These are phyloP conservation scores for Trachops cirrhosus DNA, from an alignment of 2,797 vertebrate genomes.

Conservation along the genomic window DNA sequence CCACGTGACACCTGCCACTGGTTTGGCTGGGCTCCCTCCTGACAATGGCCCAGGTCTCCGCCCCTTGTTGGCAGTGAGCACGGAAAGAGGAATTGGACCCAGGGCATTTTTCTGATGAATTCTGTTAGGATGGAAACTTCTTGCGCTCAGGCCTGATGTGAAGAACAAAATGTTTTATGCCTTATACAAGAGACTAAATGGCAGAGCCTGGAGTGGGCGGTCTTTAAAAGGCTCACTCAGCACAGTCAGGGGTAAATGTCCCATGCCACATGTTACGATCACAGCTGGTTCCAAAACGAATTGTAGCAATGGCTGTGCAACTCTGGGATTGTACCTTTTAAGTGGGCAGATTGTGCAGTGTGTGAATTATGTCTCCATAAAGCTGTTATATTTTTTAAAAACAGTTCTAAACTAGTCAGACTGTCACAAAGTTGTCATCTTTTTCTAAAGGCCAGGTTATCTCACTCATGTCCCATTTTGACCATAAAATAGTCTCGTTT, in stretches of 20 bases:
- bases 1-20: background rate
- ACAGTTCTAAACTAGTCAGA: background rate
- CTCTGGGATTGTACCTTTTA: background rate
- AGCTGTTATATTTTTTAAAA: background rate
- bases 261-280: background rate
- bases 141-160: background rate
- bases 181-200: background rate
- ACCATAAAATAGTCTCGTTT: constrained; percentile 7
- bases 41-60: background rate
- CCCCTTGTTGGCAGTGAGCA: background rate
- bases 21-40: background rate
- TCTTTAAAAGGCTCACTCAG: background rate
- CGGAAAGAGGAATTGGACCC: background rate
- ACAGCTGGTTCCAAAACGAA: background rate
- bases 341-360: background rate
- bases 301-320: background rate
- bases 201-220: background rate
- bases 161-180: background rate
- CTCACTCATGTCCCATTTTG: constrained; percentile 20
- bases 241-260: too few species aligned
- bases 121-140: background rate
- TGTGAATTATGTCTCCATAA: background rate
- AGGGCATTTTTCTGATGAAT: background rate
- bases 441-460: constrained; percentile 6
- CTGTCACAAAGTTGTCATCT: background rate